A percentile compares a stretch with the other conserved stretches of the same genome.
These are phyloP conservation scores for Semicossyphus pulcher DNA, from an alignment of 2,113 vertebrate species.

Conservation along the genomic window DNA sequence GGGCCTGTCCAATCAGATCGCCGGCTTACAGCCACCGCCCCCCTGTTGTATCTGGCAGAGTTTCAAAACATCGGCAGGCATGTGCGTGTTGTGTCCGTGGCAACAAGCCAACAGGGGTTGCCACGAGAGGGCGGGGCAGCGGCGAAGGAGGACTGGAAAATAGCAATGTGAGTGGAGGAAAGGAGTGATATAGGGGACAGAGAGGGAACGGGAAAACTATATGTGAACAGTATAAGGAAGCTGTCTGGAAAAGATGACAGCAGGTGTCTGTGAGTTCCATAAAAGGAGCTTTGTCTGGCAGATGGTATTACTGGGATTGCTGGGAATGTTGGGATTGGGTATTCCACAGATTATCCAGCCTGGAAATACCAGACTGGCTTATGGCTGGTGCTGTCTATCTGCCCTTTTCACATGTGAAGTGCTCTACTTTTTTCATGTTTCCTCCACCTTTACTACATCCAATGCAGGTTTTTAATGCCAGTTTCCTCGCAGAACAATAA, in stretches of 20 bases:
- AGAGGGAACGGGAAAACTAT: constrained; percentile 7
- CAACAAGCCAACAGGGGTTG: constrained; percentile 66
- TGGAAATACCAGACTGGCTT: constrained; percentile 43
- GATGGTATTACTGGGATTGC: constrained; percentile 47
- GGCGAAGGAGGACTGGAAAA: background rate
- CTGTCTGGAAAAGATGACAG: constrained; percentile 31
- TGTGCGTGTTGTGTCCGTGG: constrained; percentile 54
- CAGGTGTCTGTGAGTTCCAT: constrained; percentile 20
- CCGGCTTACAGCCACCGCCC: constrained; percentile 69
- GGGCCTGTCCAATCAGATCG: constrained; percentile 60
- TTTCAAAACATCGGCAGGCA: constrained; percentile 77
- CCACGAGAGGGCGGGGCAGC: constrained; percentile 43
- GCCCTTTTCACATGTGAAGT: constrained; percentile 12
- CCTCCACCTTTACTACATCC: background rate
- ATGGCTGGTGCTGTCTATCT: constrained; percentile 3
- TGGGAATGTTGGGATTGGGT: constrained; percentile 49
- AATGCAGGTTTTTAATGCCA: background rate
- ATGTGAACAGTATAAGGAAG: constrained; percentile 18
- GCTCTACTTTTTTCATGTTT: background rate
- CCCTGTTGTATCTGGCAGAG: constrained; percentile 68
- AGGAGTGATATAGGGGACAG: constrained; percentile 7
- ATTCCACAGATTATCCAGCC: constrained; percentile 52
- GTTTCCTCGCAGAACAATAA: background rate
- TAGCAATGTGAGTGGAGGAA: background rate
- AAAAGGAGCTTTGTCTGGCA: constrained; percentile 51